Evolutionary conservation across 1,140 invertebrate species (phyloP).

Genomic region (Neodiprion virginianus): DNA sequence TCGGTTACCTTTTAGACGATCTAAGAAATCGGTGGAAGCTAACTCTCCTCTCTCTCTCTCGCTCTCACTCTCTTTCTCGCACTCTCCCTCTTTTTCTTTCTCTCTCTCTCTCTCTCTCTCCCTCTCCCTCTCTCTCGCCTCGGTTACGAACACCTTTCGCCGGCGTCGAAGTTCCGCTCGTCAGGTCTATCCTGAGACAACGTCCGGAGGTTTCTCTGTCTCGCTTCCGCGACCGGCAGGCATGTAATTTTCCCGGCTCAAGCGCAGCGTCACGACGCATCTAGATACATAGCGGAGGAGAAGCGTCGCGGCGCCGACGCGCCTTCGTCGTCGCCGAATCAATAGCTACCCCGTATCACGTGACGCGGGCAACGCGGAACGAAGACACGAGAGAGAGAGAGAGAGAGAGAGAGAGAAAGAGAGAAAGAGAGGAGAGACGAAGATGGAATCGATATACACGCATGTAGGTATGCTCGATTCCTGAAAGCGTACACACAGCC

Average conservation of each 20-base stretch:
- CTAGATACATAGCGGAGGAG: not conserved
- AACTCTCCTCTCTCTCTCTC: conserved; percentile 23
- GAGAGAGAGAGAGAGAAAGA: conserved; percentile 14
- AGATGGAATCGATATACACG: not conserved
- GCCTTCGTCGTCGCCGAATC: conserved; percentile 53
- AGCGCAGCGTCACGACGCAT: too few relatives aligned
- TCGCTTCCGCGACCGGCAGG: conserved; percentile 3
- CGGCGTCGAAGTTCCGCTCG: not conserved
- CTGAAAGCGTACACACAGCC: too few relatives aligned
- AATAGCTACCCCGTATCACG: conserved; percentile 53
- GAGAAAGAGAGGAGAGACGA: not conserved
- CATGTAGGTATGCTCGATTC: not conserved
- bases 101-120: conserved; percentile 1
- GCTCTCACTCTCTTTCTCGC: conserved; percentile 10
- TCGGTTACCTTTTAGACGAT: too few relatives aligned
- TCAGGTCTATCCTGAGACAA: not conserved
- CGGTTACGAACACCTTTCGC: not conserved
- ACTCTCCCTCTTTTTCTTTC: conserved; percentile 17
- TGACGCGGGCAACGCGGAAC: conserved; percentile 29
- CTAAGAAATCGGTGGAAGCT: not conserved
- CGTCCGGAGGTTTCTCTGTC: conserved; percentile 1
- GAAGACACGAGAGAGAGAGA: not conserved
- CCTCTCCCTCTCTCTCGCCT: not conserved
- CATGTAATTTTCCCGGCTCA: not conserved
- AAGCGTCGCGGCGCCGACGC: conserved; percentile 37